Evolutionary conservation across 2,888 invertebrate species (phyloP), one percentile per base, ranked within the genome.

Genomic region (Pogonocherus hispidulus): DNA sequence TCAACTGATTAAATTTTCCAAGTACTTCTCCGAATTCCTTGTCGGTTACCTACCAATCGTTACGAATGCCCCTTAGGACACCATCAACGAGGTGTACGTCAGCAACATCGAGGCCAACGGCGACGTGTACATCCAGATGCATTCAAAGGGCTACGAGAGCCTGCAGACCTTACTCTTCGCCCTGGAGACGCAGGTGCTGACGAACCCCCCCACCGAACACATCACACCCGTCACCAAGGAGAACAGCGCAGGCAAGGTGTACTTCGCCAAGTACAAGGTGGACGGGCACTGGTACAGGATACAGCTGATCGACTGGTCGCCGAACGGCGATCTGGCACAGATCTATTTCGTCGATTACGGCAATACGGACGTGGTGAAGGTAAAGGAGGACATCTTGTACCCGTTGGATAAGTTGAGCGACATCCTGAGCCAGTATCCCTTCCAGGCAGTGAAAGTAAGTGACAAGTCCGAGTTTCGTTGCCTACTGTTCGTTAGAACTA

Each of bases 301-400:
- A 2, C 84, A 84, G 67, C 81, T 90, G 4, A 80, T 85, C n/a
- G 83, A 84, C 63, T 84, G 84, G 75, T 82, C 82, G 6, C 82
- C 83, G 1, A 78, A 83, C 3, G 83, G 82, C 3, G 82, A 85
- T 46, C 81, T 85, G 44, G 86, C 87, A 0, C 86, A 86, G 4
- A 85, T 90, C 2, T 87, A 87, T 64, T 87, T 87, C 67, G 85
- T 91, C 9, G 91, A 91, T 75, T 84, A 86, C 70, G 91, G 91
- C 0, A 83, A 85, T 19, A 86, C 85, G 4, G 86, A 86, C 18
- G 82, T 83, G 0, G 85, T 88, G 72, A 84, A 77, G 22, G 73
- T 79, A 1, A 63, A 67, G 1, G 76, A 85, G 11, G 80, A 85
- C 3, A 76, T 83, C 62, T 82, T 88, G 63, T 88, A 87, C 83